These are phyloP conservation scores for Bradypodion ventrale DNA, from an alignment of 2,797 vertebrate species.

Conservation along the genomic window DNA sequence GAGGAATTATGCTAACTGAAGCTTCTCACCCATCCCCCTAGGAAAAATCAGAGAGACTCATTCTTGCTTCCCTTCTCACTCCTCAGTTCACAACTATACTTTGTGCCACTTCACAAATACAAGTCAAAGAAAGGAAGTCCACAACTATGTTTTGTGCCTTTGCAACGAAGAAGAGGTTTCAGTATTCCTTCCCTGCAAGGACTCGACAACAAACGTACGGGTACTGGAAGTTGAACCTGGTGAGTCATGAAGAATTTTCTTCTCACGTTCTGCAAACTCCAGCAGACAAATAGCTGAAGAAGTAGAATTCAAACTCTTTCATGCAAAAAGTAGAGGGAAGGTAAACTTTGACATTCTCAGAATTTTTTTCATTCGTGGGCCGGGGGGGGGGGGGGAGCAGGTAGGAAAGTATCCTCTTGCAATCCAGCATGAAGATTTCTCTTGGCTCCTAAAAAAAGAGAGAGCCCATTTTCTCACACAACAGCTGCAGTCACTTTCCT, in stretches of 20 bases:
- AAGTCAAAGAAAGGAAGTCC: too few relatives aligned
- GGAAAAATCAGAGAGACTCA: too few relatives aligned
- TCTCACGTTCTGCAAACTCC: constrained; percentile 1
- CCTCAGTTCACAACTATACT: neutral
- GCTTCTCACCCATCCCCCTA: neutral
- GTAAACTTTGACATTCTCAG: neutral
- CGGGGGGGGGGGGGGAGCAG: neutral
- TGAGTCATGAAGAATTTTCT: neutral
- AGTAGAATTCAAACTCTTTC: neutral
- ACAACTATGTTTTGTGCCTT: neutral
- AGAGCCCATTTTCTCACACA: neutral
- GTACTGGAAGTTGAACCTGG: neutral
- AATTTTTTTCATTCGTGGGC: neutral
- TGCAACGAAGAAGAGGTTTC: neutral
- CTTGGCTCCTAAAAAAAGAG: neutral
- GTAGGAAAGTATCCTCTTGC: neutral
- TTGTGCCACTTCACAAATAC: too few relatives aligned
- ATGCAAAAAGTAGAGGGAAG: neutral
- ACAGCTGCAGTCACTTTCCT: neutral
- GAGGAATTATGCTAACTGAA: too few relatives aligned
- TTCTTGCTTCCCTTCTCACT: neutral
- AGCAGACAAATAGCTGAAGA: neutral
- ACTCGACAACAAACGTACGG: neutral
- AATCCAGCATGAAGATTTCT: neutral
- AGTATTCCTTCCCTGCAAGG: neutral